These are phyloP conservation scores for Ectropis crepuscularia DNA, from an alignment of 2,888 invertebrate species.

Conservation along the genomic window DNA sequence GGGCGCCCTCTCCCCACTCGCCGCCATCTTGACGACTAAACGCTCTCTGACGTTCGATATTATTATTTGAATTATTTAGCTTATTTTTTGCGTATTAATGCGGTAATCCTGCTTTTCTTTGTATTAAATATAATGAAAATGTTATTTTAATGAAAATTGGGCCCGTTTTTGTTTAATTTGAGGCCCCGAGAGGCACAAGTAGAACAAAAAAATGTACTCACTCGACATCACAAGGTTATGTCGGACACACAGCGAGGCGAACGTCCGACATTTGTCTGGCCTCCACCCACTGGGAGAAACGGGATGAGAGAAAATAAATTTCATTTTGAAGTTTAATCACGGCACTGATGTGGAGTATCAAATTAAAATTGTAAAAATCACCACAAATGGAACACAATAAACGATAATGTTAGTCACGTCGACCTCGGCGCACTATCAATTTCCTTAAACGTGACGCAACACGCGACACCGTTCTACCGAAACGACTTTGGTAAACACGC, in stretches of 20 bases:
- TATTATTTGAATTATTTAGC: slow-evolving; percentile 69
- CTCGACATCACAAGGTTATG: slow-evolving; percentile 80
- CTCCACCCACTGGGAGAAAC: slow-evolving; percentile 76
- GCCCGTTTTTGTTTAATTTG: slow-evolving; percentile 36
- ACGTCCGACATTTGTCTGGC: slow-evolving; percentile 80
- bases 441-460: slow-evolving; percentile 84
- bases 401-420: slow-evolving; percentile 81
- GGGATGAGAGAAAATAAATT: slow-evolving; percentile 72
- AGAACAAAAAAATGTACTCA: slow-evolving; percentile 75
- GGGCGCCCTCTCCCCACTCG: slow-evolving; percentile 84
- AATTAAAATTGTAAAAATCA: slow-evolving; percentile 57
- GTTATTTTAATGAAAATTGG: slow-evolving; percentile 29
- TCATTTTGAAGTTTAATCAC: slow-evolving; percentile 66
- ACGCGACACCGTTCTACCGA: slow-evolving; percentile 84
- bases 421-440: slow-evolving; percentile 84
- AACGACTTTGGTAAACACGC: slow-evolving; percentile 85
- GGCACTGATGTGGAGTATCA: slow-evolving; percentile 60
- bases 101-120: slow-evolving; percentile 43
- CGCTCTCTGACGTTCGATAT: slow-evolving; percentile 81
- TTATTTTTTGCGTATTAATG: slow-evolving; percentile 57
- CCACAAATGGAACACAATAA: slow-evolving; percentile 68
- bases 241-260: slow-evolving; percentile 76
- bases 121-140: slow-evolving; percentile 36
- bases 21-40: slow-evolving; percentile 81
- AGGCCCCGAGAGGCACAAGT: slow-evolving; percentile 42